A percentile compares a stretch with the other conserved stretches of the same genome.
Evolutionary conservation across 92 coral and sea anemone genomes (phyloP).

Genomic region (Epizoanthus fatuus): DNA sequence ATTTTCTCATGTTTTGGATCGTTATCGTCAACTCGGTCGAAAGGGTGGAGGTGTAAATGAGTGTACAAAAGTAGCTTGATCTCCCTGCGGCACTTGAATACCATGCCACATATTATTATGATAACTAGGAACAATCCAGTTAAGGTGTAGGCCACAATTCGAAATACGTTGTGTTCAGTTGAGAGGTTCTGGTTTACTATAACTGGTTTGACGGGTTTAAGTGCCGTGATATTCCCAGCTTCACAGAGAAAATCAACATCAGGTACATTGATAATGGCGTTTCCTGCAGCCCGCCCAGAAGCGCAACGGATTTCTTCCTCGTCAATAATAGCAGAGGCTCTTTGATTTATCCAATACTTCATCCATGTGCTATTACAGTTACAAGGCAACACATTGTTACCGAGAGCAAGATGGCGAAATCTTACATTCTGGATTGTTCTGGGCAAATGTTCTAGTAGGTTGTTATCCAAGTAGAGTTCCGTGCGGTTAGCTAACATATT

Average conservation of each 20-base stretch:
- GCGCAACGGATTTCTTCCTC: slow-evolving; percentile 73
- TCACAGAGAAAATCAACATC: slow-evolving; percentile 68
- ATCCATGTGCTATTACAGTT: slow-evolving; percentile 84
- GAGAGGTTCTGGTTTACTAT: neutral
- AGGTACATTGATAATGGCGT: slow-evolving; percentile 61
- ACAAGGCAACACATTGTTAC: slow-evolving; percentile 77
- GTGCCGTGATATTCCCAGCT: neutral
- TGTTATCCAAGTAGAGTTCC: slow-evolving; percentile 70
- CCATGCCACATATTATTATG: slow-evolving; percentile 26
- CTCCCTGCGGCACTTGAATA: slow-evolving; percentile 73
- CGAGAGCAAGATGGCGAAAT: slow-evolving; percentile 58
- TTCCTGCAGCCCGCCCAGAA: slow-evolving; percentile 64
- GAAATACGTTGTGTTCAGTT: neutral
- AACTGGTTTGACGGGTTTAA: neutral
- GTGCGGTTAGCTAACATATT: slow-evolving; percentile 48
- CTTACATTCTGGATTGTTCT: slow-evolving; percentile 36
- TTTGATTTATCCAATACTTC: slow-evolving; percentile 67
- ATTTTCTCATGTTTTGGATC: slow-evolving; percentile 64
- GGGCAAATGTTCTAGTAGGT: slow-evolving; percentile 75
- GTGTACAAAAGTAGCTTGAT: slow-evolving; percentile 82
- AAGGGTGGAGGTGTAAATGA: slow-evolving; percentile 86
- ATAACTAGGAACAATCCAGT: slow-evolving; percentile 26
- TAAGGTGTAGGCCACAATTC: neutral
- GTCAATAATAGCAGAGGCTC: slow-evolving; percentile 37
- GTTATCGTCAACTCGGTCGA: slow-evolving; percentile 82